A percentile compares a stretch with the other conserved stretches of the same genome.
Evolutionary conservation across 2,888 invertebrate genomes (phyloP).

Genomic region (Amphipyra berbera): DNA sequence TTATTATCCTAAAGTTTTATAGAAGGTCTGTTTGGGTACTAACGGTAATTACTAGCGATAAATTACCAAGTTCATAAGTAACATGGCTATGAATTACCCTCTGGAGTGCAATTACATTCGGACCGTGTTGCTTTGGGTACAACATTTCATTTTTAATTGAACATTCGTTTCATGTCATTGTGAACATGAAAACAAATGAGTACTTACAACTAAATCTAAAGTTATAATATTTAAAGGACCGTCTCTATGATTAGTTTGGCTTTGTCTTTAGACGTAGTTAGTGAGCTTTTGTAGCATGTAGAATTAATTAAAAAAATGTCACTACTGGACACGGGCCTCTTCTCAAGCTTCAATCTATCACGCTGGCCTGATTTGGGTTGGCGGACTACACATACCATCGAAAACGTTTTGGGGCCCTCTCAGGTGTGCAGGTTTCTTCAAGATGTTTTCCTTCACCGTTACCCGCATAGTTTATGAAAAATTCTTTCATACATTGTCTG

Average conservation of each 20-base stretch:
- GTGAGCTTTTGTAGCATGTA: too few relatives aligned
- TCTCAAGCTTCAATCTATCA: too few relatives aligned
- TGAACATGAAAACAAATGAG: conserved; percentile 8
- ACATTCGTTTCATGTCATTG: conserved; percentile 24
- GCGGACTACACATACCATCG: too few relatives aligned
- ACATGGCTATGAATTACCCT: conserved; percentile 28
- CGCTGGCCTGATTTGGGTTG: too few relatives aligned
- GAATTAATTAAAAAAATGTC: too few relatives aligned
- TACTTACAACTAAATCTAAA: background rate
- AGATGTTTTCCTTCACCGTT: too few relatives aligned
- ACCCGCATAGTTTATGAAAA: too few relatives aligned
- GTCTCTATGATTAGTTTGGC: background rate
- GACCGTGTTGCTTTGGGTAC: conserved; percentile 2
- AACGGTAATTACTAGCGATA: conserved; percentile 23
- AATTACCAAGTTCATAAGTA: conserved; percentile 19
- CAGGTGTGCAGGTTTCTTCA: too few relatives aligned
- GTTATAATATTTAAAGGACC: background rate
- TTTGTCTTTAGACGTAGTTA: too few relatives aligned
- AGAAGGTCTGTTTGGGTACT: background rate
- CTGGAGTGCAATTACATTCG: conserved; percentile 37
- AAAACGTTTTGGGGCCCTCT: too few relatives aligned
- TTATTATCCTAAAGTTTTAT: background rate
- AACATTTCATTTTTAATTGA: conserved; percentile 40
- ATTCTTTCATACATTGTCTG: too few relatives aligned
- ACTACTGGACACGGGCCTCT: too few relatives aligned